Evolutionary conservation across 2,113 vertebrate species (phyloP), one percentile per base, ranked within the genome.

Genomic region (Brachionichthys hirsutus): DNA sequence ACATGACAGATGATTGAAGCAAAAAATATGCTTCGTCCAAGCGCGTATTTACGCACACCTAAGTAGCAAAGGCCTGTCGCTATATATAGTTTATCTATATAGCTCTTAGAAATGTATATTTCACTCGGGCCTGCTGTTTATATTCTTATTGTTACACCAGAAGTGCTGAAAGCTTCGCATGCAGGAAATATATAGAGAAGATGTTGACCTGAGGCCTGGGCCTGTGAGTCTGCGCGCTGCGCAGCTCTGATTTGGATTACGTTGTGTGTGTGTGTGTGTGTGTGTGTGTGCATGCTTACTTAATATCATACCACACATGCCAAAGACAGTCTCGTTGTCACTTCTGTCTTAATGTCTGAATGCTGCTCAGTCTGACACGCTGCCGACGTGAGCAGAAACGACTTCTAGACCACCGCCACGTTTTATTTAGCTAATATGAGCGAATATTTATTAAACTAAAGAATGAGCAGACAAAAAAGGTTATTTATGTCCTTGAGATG

Each of bases 181-280:
- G n/a, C 22, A 20, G 6, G 45, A 63, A 48, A 56, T 65, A 34
- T 35, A 58, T 54, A 54, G 55, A 77, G 56, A 62, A 75, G n/a
- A n/a, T n/a, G 52, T 49, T 85, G 78, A 86, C 70, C 68, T n/a
- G 40, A 67, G 75, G 72, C 75, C 70, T 22, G 50, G 63, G 40
- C 36, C 58, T 43, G 55, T 12, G 48, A 59, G 47, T 24, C 57
- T 73, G 42, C 62, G 15, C 55, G 20, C 77, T 66, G 53, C 60
- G 57, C 76, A 41, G 47, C 71, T 61, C 74, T 80, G 78, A 83
- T 87, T 83, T 87, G 77, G 85, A 80, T 62, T 56, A 69, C 59
- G 50, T 62, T 69, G 78, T 89, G 78, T 89, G 82, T 87, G 85
- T 88, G 82, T 87, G 85, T 88, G n/a, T n/a, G n/a, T n/a, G n/a